Base-by-base conservation (phyloP, 2,888 invertebrate genomes). In the Dicranocentrus wangi region DNA sequence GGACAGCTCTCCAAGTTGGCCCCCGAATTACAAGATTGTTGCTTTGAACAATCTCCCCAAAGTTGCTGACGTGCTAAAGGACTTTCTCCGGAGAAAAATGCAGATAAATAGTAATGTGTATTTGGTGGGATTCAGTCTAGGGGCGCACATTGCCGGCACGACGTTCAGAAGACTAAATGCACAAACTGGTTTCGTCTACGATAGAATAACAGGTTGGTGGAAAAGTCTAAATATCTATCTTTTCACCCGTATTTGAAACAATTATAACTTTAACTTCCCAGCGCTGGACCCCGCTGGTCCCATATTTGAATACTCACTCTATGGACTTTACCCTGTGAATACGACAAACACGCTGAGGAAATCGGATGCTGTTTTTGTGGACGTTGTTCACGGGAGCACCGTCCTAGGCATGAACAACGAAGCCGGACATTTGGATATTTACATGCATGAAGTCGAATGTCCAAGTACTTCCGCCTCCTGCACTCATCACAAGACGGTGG, bases 271-370 rank as follows among this genome's bases (percentile, higher is more conserved):
- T 58, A 1, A 5, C n/a, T 10, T 25, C 1, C 10, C 32, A 63
- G 63, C 10, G 1, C 7, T 63, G 3, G 63, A 63, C 19, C 39
- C 63, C n/a, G 63, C 58, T 25, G 58, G 58, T 2, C 32, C 32
- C 32, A 63, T 63, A 10, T 63, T 63, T 32, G 63, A 63, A 39
- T 17, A 63, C 21, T 39, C 39, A 1, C 2, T 2, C 1, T 28
- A n/a, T 27, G 42, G 63, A 1, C 1, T 17, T 1, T 39, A 39
- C n/a, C 39, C 39, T 2, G 39, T 58, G 1, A 17, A 71, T 42
- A 55, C 17, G 1, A 71, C 70, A 42, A 71, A 58, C 23, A 55
- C 70, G n/a, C 21, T 71, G 23, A 3, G 70, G 5, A 58, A 58
- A 32, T 21, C 70, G 3, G 58, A 58, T 27, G 58, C 58, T n/a